Percentiles rank a stretch among this genome's conserved stretches.
phyloP scores from a whole-genome alignment of 2,797 vertebrate species.

The Rhincodon typus region DNA sequence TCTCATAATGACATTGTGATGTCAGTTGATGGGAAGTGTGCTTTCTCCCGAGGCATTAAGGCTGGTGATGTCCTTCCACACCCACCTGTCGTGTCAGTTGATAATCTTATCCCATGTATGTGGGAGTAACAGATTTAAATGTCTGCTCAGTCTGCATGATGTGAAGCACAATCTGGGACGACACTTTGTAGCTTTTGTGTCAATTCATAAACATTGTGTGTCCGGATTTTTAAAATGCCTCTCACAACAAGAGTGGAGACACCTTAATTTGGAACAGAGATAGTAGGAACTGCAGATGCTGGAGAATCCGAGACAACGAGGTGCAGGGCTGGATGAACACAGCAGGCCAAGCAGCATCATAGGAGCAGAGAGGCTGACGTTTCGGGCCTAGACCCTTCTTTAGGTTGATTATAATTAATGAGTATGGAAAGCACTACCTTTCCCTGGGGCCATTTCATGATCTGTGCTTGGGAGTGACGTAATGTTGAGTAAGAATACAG shows the following conservation, averaged over 20 bases:
- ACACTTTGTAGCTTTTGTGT: not conserved
- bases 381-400: no score
- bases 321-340: no score
- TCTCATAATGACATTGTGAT: not conserved
- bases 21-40: not conserved
- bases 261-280: not conserved
- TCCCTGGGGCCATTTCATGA: not conserved
- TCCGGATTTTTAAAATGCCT: not conserved
- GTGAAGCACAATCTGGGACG: not conserved
- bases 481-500: not conserved
- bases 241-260: not conserved
- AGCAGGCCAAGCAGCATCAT: no score
- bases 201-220: not conserved
- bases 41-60: not conserved
- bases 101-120: not conserved
- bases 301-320: no score
- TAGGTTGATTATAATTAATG: constrained; percentile 17
- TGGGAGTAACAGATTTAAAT: not conserved
- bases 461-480: not conserved
- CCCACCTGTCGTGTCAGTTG: not conserved
- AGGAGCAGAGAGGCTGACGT: no score
- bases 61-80: not conserved
- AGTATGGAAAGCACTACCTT: not conserved
- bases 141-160: not conserved
- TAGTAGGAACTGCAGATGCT: no score